phyloP scores from a whole-genome alignment of 2,888 invertebrate species.

The Conomelus anceps region DNA sequence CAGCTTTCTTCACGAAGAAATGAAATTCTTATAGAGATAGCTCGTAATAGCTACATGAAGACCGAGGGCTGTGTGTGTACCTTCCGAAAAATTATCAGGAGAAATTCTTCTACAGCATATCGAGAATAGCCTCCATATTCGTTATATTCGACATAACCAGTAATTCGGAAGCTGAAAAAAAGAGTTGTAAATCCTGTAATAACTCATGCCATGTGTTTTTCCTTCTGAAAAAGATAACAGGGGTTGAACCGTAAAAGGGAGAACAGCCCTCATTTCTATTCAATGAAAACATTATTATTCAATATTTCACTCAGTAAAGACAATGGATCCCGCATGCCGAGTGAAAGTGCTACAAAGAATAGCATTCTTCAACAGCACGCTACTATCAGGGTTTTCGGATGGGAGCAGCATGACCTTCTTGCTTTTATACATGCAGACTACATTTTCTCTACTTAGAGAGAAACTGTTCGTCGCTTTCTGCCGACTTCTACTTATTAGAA shows the following conservation, averaged over 20 bases:
- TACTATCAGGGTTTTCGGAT: neutral
- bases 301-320: neutral
- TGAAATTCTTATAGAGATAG: too few relatives aligned
- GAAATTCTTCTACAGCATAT: too few relatives aligned
- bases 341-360: neutral
- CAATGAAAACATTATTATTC: neutral
- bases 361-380: neutral
- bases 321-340: neutral
- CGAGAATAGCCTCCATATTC: neutral
- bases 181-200: neutral
- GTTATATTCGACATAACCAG: neutral
- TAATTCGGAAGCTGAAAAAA: neutral
- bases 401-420: neutral
- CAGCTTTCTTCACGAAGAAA: too few relatives aligned
- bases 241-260: neutral
- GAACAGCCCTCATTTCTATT: neutral
- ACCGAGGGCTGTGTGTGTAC: neutral
- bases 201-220: neutral
- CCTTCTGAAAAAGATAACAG: neutral
- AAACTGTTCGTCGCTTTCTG: neutral
- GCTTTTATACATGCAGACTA: neutral
- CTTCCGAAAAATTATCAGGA: neutral
- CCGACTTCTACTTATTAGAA: neutral
- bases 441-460: neutral
- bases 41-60: neutral